Evolutionary conservation across 92 coral and sea anemone genomes (phyloP), one percentile per base, ranked within the genome.

Genomic region (Epizoanthus rinbou): DNA sequence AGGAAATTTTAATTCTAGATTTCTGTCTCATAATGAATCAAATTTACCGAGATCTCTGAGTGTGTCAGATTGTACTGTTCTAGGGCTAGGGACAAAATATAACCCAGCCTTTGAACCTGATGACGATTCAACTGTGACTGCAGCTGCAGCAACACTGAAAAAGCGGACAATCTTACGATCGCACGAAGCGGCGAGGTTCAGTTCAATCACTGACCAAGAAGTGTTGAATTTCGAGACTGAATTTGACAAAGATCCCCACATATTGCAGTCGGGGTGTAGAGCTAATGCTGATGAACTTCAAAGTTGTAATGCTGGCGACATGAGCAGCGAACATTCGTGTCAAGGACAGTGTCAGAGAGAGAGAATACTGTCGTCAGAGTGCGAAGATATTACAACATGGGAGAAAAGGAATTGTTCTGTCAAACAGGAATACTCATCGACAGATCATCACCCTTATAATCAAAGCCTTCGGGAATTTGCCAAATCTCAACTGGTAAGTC

Each of bases 91-190:
- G 62, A 63, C 70, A 7, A 60, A 78, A 45, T 43, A 62, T 43
- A 78, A 78, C 69, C 82, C 82, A 3, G 82, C 82, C 9, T 78
- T 37, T 39, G 71, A 41, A 4, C 41, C 58, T 3, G 82, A 78
- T 43, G 82, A 78, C n/a, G 71, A 62, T 19, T 41, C 39, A 18
- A 10, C 18, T 2, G 6, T 13, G 4, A 18, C 78, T 3, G 4
- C 78, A 10, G 15, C 81, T 7, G 60, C 23, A 35, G 33, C 80
- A 17, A 54, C 22, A n/a, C 22, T 41, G 31, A 33, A 52, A 19
- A 9, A 50, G 3, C 54, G 54, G 2, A 11, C 54, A 50, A 50
- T 3, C 13, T 10, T 50, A 50, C 54, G 14, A 11, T 11, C 54
- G 54, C 54, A 5, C 54, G 54, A 50, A 50, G 54, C 15, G 16